Base-by-base conservation (phyloP, 2,888 invertebrate genomes). In the Dolichopus griseipennis region DNA sequence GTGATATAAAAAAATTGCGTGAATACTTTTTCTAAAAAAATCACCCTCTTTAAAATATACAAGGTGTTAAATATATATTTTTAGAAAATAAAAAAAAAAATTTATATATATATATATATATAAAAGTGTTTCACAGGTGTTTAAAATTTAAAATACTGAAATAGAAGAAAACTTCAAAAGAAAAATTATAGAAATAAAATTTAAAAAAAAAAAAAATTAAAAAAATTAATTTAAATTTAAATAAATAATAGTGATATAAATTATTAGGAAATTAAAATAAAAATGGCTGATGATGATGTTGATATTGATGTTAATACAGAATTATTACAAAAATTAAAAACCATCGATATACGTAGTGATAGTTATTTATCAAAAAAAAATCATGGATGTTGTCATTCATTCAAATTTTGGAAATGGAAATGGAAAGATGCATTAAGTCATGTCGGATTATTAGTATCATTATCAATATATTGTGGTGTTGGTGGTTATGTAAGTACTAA, bases 401-500 rank as follows among this genome's bases (percentile, higher is more conserved):
- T 87, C 73, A 84, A 87, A 65, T 74, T 77, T 22, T 72, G 80
- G 12, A 79, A 79, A 27, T 72, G 80, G 12, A 79, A 79, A 76
- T 84, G 90, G 66, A 87, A 90, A 77, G 84, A 86, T 20, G 86
- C 88, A 18, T 76, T 90, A 66, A 88, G 90, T 69, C 92, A 92
- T 75, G 83, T 90, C 67, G 91, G 91, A 65, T 83, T 93, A 71
- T 84, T 92, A 71, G 84, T 91, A 65, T 88, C 90, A 0, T 83
- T 93, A 68, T 90, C 90, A 85, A 82, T 88, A 69, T 93, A 92
- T 76, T 91, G 91, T 0, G 88, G 87, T 41, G 87, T 88, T 66
- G 93, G 93, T 67, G 93, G 92, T 73, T 81, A 90, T 86, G 92
- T 92, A 83, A 86, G 88, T 83, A 65, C 0, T 41, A n/a, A n/a